phyloP scores from a whole-genome alignment of 2,797 vertebrate species.

The Zalophus californianus region DNA sequence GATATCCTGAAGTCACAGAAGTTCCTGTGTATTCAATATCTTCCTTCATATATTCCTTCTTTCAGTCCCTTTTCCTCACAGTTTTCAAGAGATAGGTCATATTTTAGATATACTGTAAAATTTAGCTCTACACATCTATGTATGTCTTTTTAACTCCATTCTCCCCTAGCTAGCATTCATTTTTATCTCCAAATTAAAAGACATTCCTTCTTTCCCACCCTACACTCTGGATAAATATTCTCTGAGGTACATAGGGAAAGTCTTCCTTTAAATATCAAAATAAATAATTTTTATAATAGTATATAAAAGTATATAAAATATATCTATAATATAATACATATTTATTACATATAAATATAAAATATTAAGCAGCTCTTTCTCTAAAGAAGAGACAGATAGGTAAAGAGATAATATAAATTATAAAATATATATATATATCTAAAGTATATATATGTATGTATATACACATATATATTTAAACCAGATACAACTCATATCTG shows the following conservation, averaged over 20 bases:
- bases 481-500: not conserved
- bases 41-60: not conserved
- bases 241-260: not conserved
- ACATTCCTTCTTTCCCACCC: not conserved
- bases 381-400: not conserved
- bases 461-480: not conserved
- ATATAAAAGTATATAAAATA: not conserved
- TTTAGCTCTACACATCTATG: not conserved
- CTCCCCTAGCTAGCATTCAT: not conserved
- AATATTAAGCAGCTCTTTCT: not conserved
- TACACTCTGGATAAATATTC: not conserved
- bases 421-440: not conserved
- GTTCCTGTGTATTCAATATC: not conserved
- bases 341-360: not conserved
- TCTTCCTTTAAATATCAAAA: not conserved
- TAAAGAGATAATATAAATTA: not conserved
- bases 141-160: not conserved
- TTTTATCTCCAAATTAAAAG: constrained; percentile 14
- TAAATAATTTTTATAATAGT: not conserved
- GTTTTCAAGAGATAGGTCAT: not conserved
- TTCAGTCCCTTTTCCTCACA: not conserved
- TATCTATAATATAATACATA: not conserved
- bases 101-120: not conserved
- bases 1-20: not conserved
- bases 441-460: not conserved